phyloP scores from a whole-genome alignment of 1,140 invertebrate genomes.

The Meteorus sp. region DNA sequence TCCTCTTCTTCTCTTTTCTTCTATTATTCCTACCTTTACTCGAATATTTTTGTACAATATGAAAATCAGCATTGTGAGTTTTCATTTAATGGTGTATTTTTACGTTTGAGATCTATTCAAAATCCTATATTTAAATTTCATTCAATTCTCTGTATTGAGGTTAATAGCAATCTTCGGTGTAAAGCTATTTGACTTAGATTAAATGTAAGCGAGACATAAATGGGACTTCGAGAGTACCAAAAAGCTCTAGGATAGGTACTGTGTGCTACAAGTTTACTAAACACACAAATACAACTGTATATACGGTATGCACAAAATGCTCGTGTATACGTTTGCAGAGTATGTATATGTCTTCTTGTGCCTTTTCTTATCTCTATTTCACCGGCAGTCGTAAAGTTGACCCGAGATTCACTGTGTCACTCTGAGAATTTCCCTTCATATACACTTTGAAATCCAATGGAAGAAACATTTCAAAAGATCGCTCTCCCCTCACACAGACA shows the following conservation, averaged over 20 bases:
- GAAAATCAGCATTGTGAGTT: too few relatives aligned
- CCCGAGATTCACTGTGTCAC: conserved; percentile 9
- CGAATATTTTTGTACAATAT: too few relatives aligned
- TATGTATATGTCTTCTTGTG: neutral
- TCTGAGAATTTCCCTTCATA: conserved; percentile 10
- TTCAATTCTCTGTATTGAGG: neutral
- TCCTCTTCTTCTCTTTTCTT: too few relatives aligned
- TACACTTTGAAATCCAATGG: conserved; percentile 6
- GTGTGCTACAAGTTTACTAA: neutral
- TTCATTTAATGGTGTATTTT: too few relatives aligned
- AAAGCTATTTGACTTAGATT: neutral
- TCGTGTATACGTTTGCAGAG: too few relatives aligned
- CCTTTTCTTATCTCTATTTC: conserved; percentile 17
- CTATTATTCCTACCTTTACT: too few relatives aligned
- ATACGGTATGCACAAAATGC: neutral
- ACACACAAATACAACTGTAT: neutral
- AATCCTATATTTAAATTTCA: too few relatives aligned
- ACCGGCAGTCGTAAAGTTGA: conserved; percentile 18
- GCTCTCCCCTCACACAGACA: too few relatives aligned
- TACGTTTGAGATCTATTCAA: too few relatives aligned
- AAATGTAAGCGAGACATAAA: conserved; percentile 6
- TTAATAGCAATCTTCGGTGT: conserved; percentile 6
- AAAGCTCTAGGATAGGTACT: neutral
- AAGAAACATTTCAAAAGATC: conserved; percentile 1
- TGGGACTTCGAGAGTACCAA: neutral